phyloP scores from a whole-genome alignment of 2,888 invertebrate genomes.

The Epinotia brunnichana region DNA sequence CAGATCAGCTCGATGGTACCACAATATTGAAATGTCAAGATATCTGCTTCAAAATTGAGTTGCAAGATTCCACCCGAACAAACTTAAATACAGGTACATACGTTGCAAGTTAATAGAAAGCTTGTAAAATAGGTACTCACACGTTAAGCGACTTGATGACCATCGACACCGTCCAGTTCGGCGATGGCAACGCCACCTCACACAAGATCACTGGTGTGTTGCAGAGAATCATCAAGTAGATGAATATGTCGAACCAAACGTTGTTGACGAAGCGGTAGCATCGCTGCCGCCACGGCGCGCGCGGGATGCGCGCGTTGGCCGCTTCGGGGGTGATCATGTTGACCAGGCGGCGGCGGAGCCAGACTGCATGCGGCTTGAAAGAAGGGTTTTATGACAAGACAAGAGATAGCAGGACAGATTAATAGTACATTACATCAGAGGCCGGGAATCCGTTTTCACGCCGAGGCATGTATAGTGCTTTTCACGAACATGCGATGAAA shows the following conservation, averaged over 20 bases:
- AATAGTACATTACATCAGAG: no score
- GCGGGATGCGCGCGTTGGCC: constrained; percentile 66
- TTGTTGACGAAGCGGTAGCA: constrained; percentile 69
- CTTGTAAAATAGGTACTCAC: constrained; percentile 65
- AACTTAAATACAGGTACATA: no score
- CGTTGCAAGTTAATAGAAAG: no score
- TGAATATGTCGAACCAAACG: constrained; percentile 76
- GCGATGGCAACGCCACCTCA: constrained; percentile 65
- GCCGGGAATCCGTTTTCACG: no score
- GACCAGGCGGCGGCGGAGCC: constrained; percentile 73
- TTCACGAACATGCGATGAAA: no score
- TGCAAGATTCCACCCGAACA: no score
- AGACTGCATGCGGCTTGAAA: constrained; percentile 69
- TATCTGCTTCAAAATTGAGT: no score
- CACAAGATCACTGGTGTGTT: constrained; percentile 76
- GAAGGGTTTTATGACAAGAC: background rate
- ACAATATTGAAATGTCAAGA: no score
- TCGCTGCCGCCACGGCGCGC: constrained; percentile 62
- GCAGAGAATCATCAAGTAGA: constrained; percentile 71
- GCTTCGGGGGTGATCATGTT: constrained; percentile 68
- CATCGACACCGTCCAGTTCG: constrained; percentile 51
- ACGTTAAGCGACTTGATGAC: constrained; percentile 70
- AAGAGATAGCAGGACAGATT: background rate
- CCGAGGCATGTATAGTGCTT: no score
- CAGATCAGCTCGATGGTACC: no score